Percentiles rank a stretch among this genome's conserved stretches.
Conservation (phyloP, 2,113 vertebrate species). For the Propithecus coquereli region DNA sequence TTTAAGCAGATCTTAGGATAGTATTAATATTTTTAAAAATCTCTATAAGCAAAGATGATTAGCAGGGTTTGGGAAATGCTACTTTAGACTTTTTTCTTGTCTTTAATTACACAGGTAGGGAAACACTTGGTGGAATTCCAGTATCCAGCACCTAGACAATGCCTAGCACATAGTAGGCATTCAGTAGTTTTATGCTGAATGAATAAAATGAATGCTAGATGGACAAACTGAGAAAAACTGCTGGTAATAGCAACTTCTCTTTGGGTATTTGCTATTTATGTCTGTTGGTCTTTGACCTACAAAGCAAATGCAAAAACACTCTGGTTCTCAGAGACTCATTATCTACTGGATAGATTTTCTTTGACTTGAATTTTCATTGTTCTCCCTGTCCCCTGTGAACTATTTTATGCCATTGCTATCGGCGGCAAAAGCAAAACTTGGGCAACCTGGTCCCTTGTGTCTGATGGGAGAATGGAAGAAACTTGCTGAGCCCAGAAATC, state of each 20-base stretch:
- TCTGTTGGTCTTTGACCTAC: background rate
- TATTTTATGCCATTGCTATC: background rate
- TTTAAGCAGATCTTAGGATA: background rate
- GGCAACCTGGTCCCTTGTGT: background rate
- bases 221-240: background rate
- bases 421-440: background rate
- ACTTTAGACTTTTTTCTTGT: background rate
- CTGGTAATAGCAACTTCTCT: background rate
- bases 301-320: conserved; percentile 12
- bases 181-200: background rate
- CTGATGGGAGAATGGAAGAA: background rate
- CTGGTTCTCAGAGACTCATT: background rate
- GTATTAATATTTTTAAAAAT: background rate
- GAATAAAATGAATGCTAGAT: background rate
- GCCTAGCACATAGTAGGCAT: background rate
- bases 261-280: background rate
- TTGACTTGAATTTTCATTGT: background rate
- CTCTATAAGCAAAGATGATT: background rate
- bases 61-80: background rate
- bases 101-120: background rate
- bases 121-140: conserved; percentile 4
- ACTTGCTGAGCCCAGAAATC: background rate
- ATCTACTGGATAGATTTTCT: background rate
- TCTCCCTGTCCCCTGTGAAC: background rate
- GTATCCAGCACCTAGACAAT: background rate